Evolutionary conservation across 2,797 vertebrate genomes (phyloP), one percentile per base, ranked within the genome.

Genomic region (Sternotherus odoratus): DNA sequence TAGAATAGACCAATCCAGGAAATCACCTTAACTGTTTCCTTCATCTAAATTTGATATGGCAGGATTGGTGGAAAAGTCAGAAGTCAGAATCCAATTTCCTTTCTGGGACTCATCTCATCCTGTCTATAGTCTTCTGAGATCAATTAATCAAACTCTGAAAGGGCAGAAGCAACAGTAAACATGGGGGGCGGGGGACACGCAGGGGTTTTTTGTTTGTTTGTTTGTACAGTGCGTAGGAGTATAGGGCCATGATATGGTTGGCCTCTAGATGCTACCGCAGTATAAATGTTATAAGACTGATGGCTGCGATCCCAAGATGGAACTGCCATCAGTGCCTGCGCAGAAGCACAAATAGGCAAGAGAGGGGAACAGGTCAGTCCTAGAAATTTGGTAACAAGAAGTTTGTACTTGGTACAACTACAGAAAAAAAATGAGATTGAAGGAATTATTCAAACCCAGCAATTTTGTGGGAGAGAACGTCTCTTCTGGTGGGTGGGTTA

Each of bases 31-130:
- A 10, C 53, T 26, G 15, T 3, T 49, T 60, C 3, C 74, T 82
- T 26, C 11, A 51, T 5, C 16, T 82, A 43, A 60, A 10, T 54
- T 78, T 15, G 7, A 6, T 9, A 30, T 28, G 11, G 57, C 57
- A 63, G 19, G 10, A 48, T 24, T 15, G 7, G 8, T 11, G 50
- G 16, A 87, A 83, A 6, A 72, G 17, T 12, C 30, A 15, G 3
- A n/a, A 39, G 39, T 21, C 0, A 57, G n/a, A 56, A 49, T 0
- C 0, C 0, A 48, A 1, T 60, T 26, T 54, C 56, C 39, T 24
- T 80, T 79, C 46, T 90, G 54, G 53, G 30, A 78, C 15, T 85
- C 11, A 15, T 57, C 66, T 86, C 4, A 1, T 50, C 89, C 81
- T 33, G 48, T 1, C 26, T 11, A 2, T 5, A 78, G 15, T 13